Evolutionary conservation across 2,888 invertebrate genomes (phyloP).

Genomic region (Hirtodrosophila duncani): DNA sequence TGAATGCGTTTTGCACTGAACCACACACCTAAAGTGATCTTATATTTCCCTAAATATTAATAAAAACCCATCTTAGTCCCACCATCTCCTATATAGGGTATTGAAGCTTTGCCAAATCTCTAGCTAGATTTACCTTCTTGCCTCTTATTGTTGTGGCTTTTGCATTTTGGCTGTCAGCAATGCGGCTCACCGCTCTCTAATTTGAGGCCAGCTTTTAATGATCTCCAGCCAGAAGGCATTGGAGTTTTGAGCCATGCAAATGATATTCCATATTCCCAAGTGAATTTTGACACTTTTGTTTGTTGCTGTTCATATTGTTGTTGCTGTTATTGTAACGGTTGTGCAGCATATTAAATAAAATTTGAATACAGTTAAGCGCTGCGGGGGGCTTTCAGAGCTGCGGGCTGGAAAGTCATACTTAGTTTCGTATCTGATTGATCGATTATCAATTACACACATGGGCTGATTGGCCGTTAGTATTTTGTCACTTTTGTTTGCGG

Average conservation of each 20-base stretch:
- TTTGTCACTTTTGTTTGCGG: conserved; percentile 50
- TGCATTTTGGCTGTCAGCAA: conserved; percentile 28
- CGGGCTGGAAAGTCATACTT: conserved; percentile 31
- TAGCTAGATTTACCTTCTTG: conserved; percentile 27
- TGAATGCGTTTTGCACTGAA: no score
- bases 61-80: no score
- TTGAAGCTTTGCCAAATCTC: conserved; percentile 20
- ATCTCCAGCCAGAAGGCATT: conserved; percentile 28
- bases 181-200: conserved; percentile 46
- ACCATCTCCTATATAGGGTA: no score
- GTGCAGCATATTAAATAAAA: conserved; percentile 27
- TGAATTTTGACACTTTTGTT: conserved; percentile 32
- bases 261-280: conserved; percentile 21
- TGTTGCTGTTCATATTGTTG: background rate
- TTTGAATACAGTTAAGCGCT: conserved; percentile 35
- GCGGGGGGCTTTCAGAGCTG: conserved; percentile 25
- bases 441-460: conserved; percentile 53
- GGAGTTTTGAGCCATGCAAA: conserved; percentile 30
- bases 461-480: conserved; percentile 44
- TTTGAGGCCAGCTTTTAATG: conserved; percentile 44
- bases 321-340: conserved; percentile 19
- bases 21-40: no score
- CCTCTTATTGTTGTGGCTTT: no score
- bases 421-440: conserved; percentile 14
- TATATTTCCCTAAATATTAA: no score